Conservation (phyloP, 2,113 vertebrate species). For the Brienomyrus longianalis region DNA sequence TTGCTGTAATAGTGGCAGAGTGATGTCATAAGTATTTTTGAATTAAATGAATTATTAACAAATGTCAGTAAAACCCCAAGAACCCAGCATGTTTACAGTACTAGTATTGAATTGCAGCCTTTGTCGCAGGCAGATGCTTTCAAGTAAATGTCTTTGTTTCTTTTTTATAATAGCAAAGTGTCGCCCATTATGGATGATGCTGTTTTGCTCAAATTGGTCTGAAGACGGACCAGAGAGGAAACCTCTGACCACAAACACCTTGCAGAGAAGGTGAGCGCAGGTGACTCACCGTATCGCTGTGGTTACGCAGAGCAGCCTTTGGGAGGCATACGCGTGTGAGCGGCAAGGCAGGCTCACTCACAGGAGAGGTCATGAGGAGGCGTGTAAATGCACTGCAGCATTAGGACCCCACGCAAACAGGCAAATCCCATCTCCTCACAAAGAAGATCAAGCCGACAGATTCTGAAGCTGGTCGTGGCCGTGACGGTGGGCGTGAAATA, state of each 20-base stretch:
- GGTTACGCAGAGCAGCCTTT: background rate
- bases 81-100: background rate
- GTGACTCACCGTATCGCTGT: background rate
- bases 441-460: background rate
- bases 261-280: background rate
- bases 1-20: conserved; percentile 10
- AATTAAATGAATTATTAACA: conserved; percentile 30
- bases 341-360: too few relatives aligned
- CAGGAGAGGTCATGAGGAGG: too few relatives aligned
- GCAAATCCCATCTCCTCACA: background rate
- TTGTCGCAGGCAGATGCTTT: background rate
- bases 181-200: background rate
- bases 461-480: background rate
- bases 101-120: background rate
- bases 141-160: background rate
- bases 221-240: background rate
- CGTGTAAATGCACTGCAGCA: too few relatives aligned
- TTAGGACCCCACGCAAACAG: too few relatives aligned
- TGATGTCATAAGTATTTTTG: conserved; percentile 38
- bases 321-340: background rate
- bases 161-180: background rate
- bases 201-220: background rate
- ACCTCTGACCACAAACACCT: background rate
- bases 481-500: background rate
- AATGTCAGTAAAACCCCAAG: background rate